phyloP scores from a whole-genome alignment of 2,797 vertebrate species.

The Bradypodion pumilum region DNA sequence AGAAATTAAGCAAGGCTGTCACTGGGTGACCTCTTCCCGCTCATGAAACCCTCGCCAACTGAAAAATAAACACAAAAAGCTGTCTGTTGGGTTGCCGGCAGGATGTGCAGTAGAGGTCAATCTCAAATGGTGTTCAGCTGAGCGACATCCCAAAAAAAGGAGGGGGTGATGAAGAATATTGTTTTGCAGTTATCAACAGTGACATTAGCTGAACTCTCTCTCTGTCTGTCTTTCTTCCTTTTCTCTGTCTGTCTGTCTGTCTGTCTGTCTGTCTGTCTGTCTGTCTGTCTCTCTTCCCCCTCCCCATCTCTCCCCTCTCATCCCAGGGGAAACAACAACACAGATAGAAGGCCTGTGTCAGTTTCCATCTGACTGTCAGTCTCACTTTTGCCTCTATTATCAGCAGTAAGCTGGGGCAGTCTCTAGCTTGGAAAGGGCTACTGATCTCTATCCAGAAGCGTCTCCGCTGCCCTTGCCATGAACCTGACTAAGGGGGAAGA shows the following conservation, averaged over 20 bases:
- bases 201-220: constrained; percentile 82
- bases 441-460: constrained; percentile 80
- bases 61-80: constrained; percentile 38
- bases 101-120: background rate
- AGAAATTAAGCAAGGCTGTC: constrained; percentile 62
- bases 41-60: constrained; percentile 19
- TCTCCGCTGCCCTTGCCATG: constrained; percentile 76
- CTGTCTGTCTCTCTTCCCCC: constrained; percentile 24
- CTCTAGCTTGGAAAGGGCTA: constrained; percentile 73
- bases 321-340: constrained; percentile 79
- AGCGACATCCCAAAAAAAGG: constrained; percentile 72
- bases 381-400: constrained; percentile 72
- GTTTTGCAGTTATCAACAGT: constrained; percentile 76
- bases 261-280: constrained; percentile 38
- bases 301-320: constrained; percentile 49
- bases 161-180: constrained; percentile 59
- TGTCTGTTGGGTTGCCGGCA: background rate
- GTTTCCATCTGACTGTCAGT: constrained; percentile 80
- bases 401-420: constrained; percentile 73
- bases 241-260: constrained; percentile 27
- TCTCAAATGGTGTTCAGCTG: constrained; percentile 70
- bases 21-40: constrained; percentile 29
- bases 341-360: constrained; percentile 83
- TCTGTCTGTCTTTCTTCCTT: constrained; percentile 45
- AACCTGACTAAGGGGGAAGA: constrained; percentile 70